Percentiles rank a stretch among this genome's conserved stretches.
Conservation (phyloP, 2,888 invertebrate genomes). For the Thymelicus acteon region DNA sequence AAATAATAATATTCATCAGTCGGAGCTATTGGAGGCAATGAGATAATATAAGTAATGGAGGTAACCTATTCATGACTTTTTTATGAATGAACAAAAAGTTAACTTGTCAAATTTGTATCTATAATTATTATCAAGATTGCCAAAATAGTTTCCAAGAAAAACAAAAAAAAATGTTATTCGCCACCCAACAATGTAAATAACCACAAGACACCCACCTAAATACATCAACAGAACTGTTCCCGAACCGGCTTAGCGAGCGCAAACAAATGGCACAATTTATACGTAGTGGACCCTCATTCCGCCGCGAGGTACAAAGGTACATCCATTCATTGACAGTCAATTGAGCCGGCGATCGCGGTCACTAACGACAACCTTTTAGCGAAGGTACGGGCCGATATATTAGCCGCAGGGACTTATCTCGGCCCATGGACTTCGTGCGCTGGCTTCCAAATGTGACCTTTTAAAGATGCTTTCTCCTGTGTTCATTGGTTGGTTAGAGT, state of each 20-base stretch:
- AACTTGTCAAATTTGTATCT: no score
- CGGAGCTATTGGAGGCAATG: no score
- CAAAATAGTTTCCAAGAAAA: no score
- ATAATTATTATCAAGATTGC: no score
- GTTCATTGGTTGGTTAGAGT: slow-evolving; percentile 2
- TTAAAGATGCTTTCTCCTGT: slow-evolving; percentile 3
- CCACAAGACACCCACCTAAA: not conserved
- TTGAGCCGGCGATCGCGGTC: slow-evolving; percentile 72
- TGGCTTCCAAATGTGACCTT: slow-evolving; percentile 18
- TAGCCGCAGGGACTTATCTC: slow-evolving; percentile 56
- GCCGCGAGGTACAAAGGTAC: slow-evolving; percentile 48
- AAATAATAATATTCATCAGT: no score
- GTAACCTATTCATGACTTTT: no score
- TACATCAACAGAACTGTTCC: slow-evolving; percentile 8
- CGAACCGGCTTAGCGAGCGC: not conserved
- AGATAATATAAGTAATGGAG: no score
- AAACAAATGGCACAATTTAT: slow-evolving; percentile 31
- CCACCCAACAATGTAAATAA: not conserved
- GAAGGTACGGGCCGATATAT: slow-evolving; percentile 47
- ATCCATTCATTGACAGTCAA: slow-evolving; percentile 77
- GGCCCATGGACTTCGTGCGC: slow-evolving; percentile 16
- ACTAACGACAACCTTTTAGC: slow-evolving; percentile 65
- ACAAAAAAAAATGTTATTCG: no score
- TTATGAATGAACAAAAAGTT: no score
- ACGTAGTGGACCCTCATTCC: slow-evolving; percentile 23